Base-by-base conservation (phyloP, 2,113 vertebrate genomes). In the Vireo altiloquus region DNA sequence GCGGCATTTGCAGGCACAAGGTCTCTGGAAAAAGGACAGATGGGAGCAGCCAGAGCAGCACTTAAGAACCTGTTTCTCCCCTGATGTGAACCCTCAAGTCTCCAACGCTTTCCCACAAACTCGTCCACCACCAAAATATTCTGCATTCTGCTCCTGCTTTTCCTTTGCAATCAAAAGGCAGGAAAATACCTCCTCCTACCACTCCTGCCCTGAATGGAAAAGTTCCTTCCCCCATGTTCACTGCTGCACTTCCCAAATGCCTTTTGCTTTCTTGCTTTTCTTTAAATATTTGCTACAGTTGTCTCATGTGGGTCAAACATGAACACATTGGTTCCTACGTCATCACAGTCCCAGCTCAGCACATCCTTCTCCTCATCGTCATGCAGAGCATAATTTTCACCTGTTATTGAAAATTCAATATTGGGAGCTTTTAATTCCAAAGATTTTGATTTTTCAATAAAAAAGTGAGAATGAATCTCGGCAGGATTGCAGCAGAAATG, bases 381-480 rank as follows among this genome's bases (percentile, higher is more conserved):
- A 86, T 66, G 88, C 95, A 92, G 96, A 97, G 97, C 23, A 59
- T 78, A 98, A 98, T 98, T 98, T 97, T 97, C 98, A 98, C 97
- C 97, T 98, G 95, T 88, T 96, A 97, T 92, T 97, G 97, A 95
- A 97, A 97, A 97, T 98, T 98, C 98, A 97, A 97, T 98, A 98
- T 97, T 95, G 94, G 82, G 90, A 96, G 81, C 61, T 81, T 96
- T 96, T 98, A 97, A 97, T 98, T 97, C 96, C 71, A 93, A 91
- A 90, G 98, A 97, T 98, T 97, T 97, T 42, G 85, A 97, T 97
- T 98, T 98, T 97, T 96, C 97, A 97, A 94, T 98, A 97, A 96
- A 97, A 98, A 98, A 63, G 97, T 97, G 97, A 98, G 98, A 98
- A 98, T 98, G 3, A 98, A 97, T 97, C 97, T 95, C 94, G 33